Evolutionary conservation across 2,888 invertebrate species (phyloP), one percentile per base, ranked within the genome.

Genomic region (Dendrolimus houi): DNA sequence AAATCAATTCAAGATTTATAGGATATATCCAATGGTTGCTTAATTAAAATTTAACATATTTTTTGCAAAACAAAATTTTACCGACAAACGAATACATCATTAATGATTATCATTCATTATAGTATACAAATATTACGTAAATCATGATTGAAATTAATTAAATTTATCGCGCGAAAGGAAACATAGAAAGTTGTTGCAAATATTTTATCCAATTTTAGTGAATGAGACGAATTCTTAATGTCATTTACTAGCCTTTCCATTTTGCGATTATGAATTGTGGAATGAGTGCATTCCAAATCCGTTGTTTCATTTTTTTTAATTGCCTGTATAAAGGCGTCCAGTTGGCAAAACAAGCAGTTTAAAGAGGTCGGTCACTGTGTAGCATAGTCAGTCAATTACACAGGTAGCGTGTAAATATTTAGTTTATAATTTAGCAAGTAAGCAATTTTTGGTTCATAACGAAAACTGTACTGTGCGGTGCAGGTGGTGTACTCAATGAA

Each of bases 171-270:
- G 47, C 9, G 47, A 47, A 47, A 47, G 47, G 47, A 47, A 9
- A 70, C 69, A 59, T 78, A 79, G 81, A 82, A 81, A 80, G 80
- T 74, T 64, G 68, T 60, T 60, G 72, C 73, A 65, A 67, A 74
- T 70, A 70, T 71, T 63, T 62, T 56, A 58, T 58, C 52, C 47
- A 47, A 47, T 47, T 47, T 47, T 47, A 47, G 47, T 3, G 47
- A 9, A 47, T 47, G 47, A 12, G 47, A 47, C 6, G 47, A 47
- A 47, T 47, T 47, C 12, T 47, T 47, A 8, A 47, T 12, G 47
- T 47, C 9, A 47, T 47, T 47, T 47, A 47, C 47, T 8, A 47
- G 47, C 47, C 47, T 47, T 47, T 47, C 47, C 47, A 29, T 47
- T 47, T 47, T 10, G 47, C 47, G 2, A 9, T 47, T 9, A 47